Evolutionary conservation across 2,888 invertebrate species (phyloP), one percentile per base, ranked within the genome.

Genomic region (Itoplectis maculator): DNA sequence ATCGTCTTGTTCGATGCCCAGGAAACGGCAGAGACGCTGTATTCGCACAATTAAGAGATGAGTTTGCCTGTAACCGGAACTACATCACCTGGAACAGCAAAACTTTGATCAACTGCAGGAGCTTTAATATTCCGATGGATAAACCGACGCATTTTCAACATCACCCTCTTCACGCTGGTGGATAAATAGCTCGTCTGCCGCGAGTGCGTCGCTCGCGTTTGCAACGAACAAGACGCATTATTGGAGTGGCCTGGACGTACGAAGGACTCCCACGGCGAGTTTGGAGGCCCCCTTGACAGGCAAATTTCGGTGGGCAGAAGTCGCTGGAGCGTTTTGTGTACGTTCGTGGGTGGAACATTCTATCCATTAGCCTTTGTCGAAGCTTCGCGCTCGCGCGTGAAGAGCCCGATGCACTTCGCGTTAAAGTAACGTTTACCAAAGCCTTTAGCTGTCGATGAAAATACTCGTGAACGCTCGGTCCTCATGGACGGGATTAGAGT

Each of bases 351-450:
- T 75, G 59, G 78, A 61, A 65, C 78, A 56, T 45, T 69, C 63
- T 75, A 51, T 75, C 82, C 69, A 82, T 82, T 82, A 82, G 68
- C 74, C 81, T 82, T 78, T 82, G 81, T 78, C 42, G 47, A 40
- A 40, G 49, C 29, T 40, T 54, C 51, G 37, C n/a, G 47, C 65
- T 40, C 20, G 56, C 61, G n/a, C n/a, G n/a, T n/a, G n/a, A n/a
- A n/a, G n/a, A 54, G 42, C 15, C 1, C 37, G 18, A 45, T 69
- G 70, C 66, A 76, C 66, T 76, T 63, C 59, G 45, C 61, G 3
- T 70, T 77, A 61, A 73, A 68, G 77, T 72, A 80, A 70, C 69
- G 65, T 80, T 80, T 80, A 76, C 80, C 42, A 35, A n/a, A 35
- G 59, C 70, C 76, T 56, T 76, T 66, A 59, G 72, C 49, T 70